These are phyloP conservation scores for Invenusta paracnida DNA, from an alignment of 2,888 invertebrate species.

Conservation along the genomic window DNA sequence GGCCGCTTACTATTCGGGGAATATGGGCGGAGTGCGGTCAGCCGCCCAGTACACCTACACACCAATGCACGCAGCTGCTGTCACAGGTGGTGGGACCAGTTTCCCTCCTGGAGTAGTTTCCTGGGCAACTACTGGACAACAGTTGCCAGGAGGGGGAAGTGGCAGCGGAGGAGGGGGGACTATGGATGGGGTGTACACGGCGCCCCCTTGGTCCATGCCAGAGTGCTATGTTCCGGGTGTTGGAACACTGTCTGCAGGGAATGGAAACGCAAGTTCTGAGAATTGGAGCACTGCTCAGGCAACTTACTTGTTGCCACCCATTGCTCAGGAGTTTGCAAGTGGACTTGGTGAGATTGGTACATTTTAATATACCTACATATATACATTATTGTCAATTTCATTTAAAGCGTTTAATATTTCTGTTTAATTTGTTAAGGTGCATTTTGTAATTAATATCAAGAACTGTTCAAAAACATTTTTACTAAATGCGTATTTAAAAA, in stretches of 20 bases:
- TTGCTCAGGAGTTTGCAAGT: conserved; percentile 12
- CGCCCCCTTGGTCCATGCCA: background rate
- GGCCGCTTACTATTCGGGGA: background rate
- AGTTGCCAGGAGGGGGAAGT: background rate
- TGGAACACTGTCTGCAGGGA: background rate
- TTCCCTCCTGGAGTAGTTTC: background rate
- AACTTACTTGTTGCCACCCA: background rate
- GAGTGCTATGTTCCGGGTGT: background rate
- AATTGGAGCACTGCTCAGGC: background rate
- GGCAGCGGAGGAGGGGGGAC: background rate
- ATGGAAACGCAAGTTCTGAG: background rate
- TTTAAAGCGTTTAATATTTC: too few relatives aligned
- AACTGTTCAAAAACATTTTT: too few relatives aligned
- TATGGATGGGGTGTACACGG: background rate
- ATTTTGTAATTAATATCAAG: too few relatives aligned
- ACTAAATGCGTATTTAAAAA: too few relatives aligned
- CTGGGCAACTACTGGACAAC: background rate
- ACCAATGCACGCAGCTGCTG: background rate
- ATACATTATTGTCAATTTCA: too few relatives aligned
- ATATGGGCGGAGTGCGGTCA: background rate
- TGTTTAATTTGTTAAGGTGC: too few relatives aligned
- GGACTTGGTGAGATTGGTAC: background rate
- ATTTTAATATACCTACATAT: background rate
- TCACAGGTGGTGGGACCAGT: too few relatives aligned
- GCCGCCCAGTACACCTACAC: background rate